These are phyloP conservation scores for Macrobrachium nipponense DNA, from an alignment of 1,140 invertebrate genomes.

Conservation along the genomic window DNA sequence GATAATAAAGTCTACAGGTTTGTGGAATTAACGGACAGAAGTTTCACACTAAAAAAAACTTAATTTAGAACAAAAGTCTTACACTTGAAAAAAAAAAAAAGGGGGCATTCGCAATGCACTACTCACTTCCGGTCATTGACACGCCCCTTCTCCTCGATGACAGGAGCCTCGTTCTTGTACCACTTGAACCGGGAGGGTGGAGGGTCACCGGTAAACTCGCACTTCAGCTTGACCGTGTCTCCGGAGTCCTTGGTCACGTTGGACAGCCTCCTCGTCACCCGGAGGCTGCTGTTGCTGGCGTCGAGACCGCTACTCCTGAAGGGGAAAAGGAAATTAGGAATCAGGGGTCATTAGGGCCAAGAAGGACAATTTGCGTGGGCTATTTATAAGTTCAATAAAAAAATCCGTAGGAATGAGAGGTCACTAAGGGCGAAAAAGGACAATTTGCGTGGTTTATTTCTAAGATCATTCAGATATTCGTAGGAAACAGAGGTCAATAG, in stretches of 20 bases:
- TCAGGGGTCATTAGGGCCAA: neutral
- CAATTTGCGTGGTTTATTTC: too few relatives aligned
- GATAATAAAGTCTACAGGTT: too few relatives aligned
- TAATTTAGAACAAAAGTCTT: too few relatives aligned
- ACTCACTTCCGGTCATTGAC: constrained; percentile 70
- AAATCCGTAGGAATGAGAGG: too few relatives aligned
- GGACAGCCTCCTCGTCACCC: constrained; percentile 68
- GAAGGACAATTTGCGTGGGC: neutral
- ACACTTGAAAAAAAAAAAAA: too few relatives aligned
- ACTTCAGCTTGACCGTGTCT: constrained; percentile 74
- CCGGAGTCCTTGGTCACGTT: constrained; percentile 77
- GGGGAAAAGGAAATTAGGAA: neutral
- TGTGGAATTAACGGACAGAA: too few relatives aligned
- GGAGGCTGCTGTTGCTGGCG: constrained; percentile 61
- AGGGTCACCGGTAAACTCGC: constrained; percentile 77
- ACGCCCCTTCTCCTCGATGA: constrained; percentile 71
- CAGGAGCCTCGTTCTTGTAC: constrained; percentile 77
- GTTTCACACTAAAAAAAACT: too few relatives aligned
- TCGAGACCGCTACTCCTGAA: constrained; percentile 56
- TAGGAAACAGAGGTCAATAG: neutral
- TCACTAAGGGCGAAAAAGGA: too few relatives aligned
- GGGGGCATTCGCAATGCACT: neutral
- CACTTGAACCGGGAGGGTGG: constrained; percentile 74
- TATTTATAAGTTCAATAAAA: neutral
- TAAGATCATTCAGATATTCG: too few relatives aligned